Base-by-base conservation (phyloP, 2,888 invertebrate species). In the Cosmopolites sordidus region DNA sequence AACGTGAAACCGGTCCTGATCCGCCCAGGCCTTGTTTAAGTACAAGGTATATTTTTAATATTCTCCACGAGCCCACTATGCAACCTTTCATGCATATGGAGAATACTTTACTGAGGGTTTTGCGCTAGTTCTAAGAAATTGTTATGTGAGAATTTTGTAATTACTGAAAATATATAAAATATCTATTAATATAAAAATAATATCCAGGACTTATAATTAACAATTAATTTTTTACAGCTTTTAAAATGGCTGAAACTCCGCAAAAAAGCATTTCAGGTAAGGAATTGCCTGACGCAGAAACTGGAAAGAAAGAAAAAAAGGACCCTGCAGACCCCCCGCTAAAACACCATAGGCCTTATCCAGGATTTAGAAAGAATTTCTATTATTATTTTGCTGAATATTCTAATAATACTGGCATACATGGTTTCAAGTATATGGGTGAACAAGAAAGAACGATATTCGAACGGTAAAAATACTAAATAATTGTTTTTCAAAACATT, bases 361-460 rank as follows among this genome's bases (percentile, higher is more conserved):
- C 71, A 9, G 67, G 67, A 11, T 70, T 69, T 50, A 51, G 65
- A 9, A 65, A 65, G 47, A 71, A 72, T 57, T 52, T 66, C 18
- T 52, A 58, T 43, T 62, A 68, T 48, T 73, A 73, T 59, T 64
- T 71, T 30, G 63, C 64, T 1, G 70, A 72, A 58, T 74, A 67
- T 54, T 65, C 69, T 15, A 64, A 63, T 30, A 68, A 66, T 51
- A 73, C 73, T 5, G 69, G 73, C 18, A 66, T 75, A 9, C 75
- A 74, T 58, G 75, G 75, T 0, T 67, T 74, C 43, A 65, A 69
- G 48, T 75, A 74, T 61, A 66, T 74, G 62, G 72, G 73, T 8
- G 75, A 75, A 58, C 64, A 64, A 16, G 66, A 68, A 11, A 61
- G 75, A 46, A 67, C 69, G 2, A 52, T 66, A 14, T 60, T 69